Conservation (phyloP, 2,113 vertebrate species). For the Cololabis saira region DNA sequence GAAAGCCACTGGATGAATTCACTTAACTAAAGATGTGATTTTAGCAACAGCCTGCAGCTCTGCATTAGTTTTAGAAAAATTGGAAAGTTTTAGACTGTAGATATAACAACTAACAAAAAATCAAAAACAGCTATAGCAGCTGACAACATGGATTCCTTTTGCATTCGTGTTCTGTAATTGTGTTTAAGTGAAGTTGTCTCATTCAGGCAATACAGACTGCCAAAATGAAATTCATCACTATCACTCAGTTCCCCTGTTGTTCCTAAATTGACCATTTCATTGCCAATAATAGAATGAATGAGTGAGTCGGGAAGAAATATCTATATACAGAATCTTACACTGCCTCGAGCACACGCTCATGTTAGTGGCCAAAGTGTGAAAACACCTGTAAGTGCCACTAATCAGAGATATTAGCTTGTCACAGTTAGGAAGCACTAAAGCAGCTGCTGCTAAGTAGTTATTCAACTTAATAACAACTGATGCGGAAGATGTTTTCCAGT, state of each 20-base stretch:
- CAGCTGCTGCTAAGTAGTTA: constrained; percentile 16
- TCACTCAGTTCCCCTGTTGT: background rate
- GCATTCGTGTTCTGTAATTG: constrained; percentile 1
- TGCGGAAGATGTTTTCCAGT: constrained; percentile 1
- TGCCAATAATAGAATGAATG: background rate
- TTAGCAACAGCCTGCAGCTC: no score
- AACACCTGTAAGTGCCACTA: constrained; percentile 28
- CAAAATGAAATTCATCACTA: background rate
- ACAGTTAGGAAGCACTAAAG: constrained; percentile 26
- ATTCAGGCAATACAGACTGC: background rate
- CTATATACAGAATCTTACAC: constrained; percentile 2
- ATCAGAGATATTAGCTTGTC: constrained; percentile 32
- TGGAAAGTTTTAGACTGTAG: background rate
- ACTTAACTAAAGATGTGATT: no score
- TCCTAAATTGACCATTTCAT: constrained; percentile 4
- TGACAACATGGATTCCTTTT: background rate
- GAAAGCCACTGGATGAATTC: no score
- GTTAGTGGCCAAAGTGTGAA: constrained; percentile 34
- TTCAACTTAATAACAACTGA: constrained; percentile 31
- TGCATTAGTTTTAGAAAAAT: no score
- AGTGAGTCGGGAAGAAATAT: constrained; percentile 18
- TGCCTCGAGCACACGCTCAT: background rate
- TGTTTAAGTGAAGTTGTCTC: background rate
- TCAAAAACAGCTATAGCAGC: background rate
- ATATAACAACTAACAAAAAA: background rate